Evolutionary conservation across 2,797 vertebrate genomes (phyloP).

Genomic region (Alouatta caraya): DNA sequence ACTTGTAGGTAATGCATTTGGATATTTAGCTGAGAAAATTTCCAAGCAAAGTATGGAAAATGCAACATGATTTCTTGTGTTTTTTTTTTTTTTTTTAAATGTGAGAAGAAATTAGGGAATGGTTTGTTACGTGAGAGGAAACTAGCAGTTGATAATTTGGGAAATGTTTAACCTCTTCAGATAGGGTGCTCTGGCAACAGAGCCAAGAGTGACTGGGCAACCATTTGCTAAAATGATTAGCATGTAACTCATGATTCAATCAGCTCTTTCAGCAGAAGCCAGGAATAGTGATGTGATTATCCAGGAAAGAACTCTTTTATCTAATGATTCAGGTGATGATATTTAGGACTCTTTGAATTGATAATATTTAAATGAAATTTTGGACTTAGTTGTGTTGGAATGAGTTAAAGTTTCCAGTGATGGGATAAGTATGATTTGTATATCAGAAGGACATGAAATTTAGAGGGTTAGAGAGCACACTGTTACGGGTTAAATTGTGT

Average conservation of each 20-base stretch:
- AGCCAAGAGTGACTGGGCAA: not conserved
- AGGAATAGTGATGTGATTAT: not conserved
- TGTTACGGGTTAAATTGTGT: not conserved
- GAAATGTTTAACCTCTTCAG: not conserved
- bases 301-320: not conserved
- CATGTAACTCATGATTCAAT: not conserved
- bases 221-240: not conserved
- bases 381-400: not conserved
- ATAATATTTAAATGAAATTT: not conserved
- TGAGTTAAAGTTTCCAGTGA: not conserved
- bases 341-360: not conserved
- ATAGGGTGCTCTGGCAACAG: not conserved
- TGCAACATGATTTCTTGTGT: not conserved
- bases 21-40: not conserved
- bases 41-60: not conserved
- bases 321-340: not conserved
- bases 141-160: not conserved
- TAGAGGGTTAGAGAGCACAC: not conserved
- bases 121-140: not conserved
- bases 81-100: not conserved
- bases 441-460: not conserved
- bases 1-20: not conserved
- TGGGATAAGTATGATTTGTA: not conserved
- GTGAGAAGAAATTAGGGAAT: not conserved
- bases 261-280: not conserved